A percentile compares a stretch with the other conserved stretches of the same genome.
These are phyloP conservation scores for Crocuta crocuta DNA, from an alignment of 2,113 vertebrate genomes.

Conservation along the genomic window DNA sequence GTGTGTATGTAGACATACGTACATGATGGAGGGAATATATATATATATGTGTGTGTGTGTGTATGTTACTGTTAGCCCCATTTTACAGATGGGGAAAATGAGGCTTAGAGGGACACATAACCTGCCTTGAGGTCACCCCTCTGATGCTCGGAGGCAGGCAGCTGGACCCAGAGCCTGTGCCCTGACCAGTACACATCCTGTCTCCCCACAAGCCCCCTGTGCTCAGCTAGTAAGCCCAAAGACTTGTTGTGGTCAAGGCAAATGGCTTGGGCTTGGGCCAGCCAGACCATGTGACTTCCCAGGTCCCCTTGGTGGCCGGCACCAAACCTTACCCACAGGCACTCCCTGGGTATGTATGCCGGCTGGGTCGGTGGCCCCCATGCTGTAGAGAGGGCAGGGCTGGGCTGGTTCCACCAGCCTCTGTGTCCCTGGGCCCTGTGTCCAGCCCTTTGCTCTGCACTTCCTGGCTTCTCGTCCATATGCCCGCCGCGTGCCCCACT, in stretches of 20 bases:
- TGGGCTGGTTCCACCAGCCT: background rate
- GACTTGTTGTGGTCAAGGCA: background rate
- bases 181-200: background rate
- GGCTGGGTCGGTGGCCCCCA: background rate
- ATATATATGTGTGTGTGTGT: no score
- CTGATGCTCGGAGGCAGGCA: background rate
- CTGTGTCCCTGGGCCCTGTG: background rate
- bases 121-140: background rate
- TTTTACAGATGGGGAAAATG: background rate
- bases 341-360: background rate
- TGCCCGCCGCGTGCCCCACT: slow-evolving; percentile 77
- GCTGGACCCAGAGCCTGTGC: background rate
- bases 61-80: background rate
- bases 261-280: background rate
- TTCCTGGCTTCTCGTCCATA: slow-evolving; percentile 75
- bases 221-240: background rate
- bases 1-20: no score
- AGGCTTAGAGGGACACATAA: background rate
- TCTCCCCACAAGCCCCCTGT: background rate
- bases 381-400: background rate
- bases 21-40: no score
- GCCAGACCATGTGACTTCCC: background rate
- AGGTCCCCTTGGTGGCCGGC: background rate
- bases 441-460: slow-evolving; percentile 63
- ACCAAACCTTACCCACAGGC: background rate